A percentile compares a stretch with the other conserved stretches of the same genome.
These are phyloP conservation scores for Perodicticus potto DNA, from an alignment of 2,797 vertebrate species.

Conservation along the genomic window DNA sequence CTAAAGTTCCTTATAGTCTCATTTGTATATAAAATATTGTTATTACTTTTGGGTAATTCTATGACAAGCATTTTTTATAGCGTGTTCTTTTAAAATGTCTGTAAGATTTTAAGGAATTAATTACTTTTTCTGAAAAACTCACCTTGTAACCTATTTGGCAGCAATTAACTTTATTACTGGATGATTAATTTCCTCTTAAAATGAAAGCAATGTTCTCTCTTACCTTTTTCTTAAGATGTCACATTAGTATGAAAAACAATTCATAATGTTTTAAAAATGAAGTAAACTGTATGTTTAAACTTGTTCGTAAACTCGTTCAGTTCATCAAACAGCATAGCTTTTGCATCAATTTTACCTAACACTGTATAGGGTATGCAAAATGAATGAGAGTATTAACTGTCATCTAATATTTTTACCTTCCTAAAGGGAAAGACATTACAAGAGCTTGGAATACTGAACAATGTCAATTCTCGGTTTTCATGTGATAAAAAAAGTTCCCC, in stretches of 20 bases:
- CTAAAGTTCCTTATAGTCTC: conserved; percentile 2
- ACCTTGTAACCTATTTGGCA: not conserved
- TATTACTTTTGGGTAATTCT: conserved; percentile 18
- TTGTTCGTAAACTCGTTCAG: too few species aligned
- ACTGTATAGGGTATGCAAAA: not conserved
- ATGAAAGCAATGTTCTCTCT: not conserved
- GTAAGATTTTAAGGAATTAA: conserved; percentile 41
- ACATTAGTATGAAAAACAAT: not conserved
- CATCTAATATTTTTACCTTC: conserved; percentile 14
- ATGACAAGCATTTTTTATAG: not conserved
- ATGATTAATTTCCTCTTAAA: conserved; percentile 52
- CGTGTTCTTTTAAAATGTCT: conserved; percentile 50
- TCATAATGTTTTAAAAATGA: conserved; percentile 42
- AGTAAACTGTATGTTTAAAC: not conserved
- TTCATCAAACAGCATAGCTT: not conserved
- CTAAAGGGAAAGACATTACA: not conserved
- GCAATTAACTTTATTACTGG: conserved; percentile 51
- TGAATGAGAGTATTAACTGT: not conserved
- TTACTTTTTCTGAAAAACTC: conserved; percentile 58
- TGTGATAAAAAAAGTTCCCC: not conserved
- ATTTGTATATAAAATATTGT: conserved; percentile 36
- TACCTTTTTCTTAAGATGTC: not conserved
- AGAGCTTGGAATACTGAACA: not conserved
- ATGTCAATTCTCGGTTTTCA: not conserved
- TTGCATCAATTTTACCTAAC: not conserved